A percentile compares a stretch with the other conserved stretches of the same genome.
Evolutionary conservation across 1,140 invertebrate species (phyloP).

Genomic region (Spodoptera litura): DNA sequence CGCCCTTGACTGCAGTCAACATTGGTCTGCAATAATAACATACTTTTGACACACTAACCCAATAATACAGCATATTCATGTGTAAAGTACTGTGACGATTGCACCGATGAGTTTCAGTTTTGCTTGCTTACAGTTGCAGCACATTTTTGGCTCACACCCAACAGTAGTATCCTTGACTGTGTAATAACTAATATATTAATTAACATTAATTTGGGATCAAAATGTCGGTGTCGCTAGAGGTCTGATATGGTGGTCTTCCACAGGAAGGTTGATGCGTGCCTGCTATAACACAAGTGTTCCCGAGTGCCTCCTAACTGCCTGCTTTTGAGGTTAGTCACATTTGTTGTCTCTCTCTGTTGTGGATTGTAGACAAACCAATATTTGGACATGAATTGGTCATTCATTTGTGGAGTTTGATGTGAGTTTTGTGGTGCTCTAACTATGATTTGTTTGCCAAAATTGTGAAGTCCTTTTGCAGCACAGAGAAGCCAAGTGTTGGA

Average conservation of each 20-base stretch:
- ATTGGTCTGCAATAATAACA: constrained; percentile 41
- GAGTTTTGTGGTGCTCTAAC: constrained; percentile 23
- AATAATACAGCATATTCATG: constrained; percentile 35
- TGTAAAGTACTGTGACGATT: constrained; percentile 52
- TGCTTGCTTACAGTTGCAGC: constrained; percentile 73
- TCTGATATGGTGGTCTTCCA: constrained; percentile 77
- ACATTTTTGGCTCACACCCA: constrained; percentile 78
- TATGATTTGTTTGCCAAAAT: constrained; percentile 15
- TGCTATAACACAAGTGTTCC: constrained; percentile 79
- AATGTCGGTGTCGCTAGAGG: constrained; percentile 63
- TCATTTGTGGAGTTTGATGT: constrained; percentile 32
- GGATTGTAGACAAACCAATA: constrained; percentile 40
- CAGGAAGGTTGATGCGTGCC: constrained; percentile 81
- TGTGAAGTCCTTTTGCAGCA: constrained; percentile 17
- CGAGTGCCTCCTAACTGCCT: constrained; percentile 83
- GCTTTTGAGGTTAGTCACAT: constrained; percentile 82
- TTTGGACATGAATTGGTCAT: constrained; percentile 26
- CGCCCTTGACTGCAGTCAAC: constrained; percentile 51
- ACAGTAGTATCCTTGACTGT: constrained; percentile 81
- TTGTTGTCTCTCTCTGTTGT: constrained; percentile 53
- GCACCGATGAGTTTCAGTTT: constrained; percentile 78
- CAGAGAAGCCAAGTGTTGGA: neutral
- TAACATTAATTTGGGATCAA: constrained; percentile 65
- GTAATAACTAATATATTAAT: constrained; percentile 71
- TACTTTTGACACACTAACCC: constrained; percentile 56